Evolutionary conservation across 1,140 invertebrate genomes (phyloP).

Genomic region (Ridgeia piscesae): DNA sequence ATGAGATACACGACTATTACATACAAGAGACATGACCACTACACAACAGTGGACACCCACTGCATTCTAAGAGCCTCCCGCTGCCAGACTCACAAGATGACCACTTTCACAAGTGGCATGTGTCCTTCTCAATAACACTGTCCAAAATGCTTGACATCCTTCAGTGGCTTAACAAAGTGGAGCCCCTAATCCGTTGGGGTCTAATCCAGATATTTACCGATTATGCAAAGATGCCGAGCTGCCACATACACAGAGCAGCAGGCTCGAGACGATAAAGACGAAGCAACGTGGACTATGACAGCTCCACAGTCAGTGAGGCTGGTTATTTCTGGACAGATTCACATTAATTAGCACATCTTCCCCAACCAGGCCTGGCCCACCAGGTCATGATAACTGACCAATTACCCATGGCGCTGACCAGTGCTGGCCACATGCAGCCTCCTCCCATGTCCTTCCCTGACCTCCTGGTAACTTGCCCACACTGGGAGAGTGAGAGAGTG

Average conservation of each 20-base stretch:
- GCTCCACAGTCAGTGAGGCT: not conserved
- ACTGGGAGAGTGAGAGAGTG: not conserved
- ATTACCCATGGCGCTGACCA: not conserved
- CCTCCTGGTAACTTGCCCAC: not conserved
- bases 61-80: not conserved
- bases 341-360: not conserved
- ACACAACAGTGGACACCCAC: not conserved
- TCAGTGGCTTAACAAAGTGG: not conserved
- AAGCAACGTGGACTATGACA: not conserved
- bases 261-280: not conserved
- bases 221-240: not conserved
- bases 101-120: not conserved
- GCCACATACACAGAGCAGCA: not conserved
- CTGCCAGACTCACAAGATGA: not conserved
- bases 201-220: not conserved
- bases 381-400: not conserved
- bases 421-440: not conserved
- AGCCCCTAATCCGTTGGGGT: not conserved
- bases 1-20: no score
- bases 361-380: not conserved
- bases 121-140: not conserved
- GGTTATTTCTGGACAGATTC: slow-evolving; percentile 5
- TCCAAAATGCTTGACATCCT: not conserved
- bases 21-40: not conserved
- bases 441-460: not conserved